Base-by-base conservation (phyloP, 64 coral and sea anemone species). In the Dendrophyllia cribrosa region DNA sequence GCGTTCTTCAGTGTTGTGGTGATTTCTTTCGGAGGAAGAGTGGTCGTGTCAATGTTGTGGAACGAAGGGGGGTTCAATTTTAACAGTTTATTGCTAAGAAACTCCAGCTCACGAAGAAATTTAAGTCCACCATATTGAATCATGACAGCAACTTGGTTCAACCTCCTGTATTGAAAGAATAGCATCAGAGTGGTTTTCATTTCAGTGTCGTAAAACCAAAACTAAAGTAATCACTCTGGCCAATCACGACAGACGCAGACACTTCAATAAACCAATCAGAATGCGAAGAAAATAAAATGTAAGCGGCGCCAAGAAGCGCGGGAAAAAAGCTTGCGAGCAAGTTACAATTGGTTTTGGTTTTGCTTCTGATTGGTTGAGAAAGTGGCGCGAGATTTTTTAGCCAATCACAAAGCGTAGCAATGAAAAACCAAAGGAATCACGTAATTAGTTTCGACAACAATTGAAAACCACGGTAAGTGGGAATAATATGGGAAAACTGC, bases 1-100 rank as follows among this genome's bases (percentile, higher is more conserved):
- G 87, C 66, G 19, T 62, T 66, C 89, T 92, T 96, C 62, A 75
- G 49, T 1, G 73, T 63, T 20, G 88, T 86, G 48, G 64, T 55
- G 7, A 87, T 45, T 73, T 93, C 91, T 58, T 87, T 93, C 45
- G 95, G 95, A 15, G 95, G 82, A 60, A 96, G 87, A 74, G 50
- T 91, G 21, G 95, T 85, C 6, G 95, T 91, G 73, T 96, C 91
- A 64, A 96, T 96, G 53, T 60, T 68, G 45, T 94, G 95, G 70
- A 85, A 91, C 15, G 72, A 75, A 1, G 95, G 91, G 11, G 81
- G 95, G 74, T 96, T 96, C 13, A 87, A 83, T 7, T 77, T 72
- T 6, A 89, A 75, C 22, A 96, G 88, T 94, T 94, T 96, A 16
- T 50, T 82, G 59, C 87, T 96, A 1, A 96, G 81, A 11, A 74